Conservation (phyloP, 2,797 vertebrate genomes). For the Lutra lutra region DNA sequence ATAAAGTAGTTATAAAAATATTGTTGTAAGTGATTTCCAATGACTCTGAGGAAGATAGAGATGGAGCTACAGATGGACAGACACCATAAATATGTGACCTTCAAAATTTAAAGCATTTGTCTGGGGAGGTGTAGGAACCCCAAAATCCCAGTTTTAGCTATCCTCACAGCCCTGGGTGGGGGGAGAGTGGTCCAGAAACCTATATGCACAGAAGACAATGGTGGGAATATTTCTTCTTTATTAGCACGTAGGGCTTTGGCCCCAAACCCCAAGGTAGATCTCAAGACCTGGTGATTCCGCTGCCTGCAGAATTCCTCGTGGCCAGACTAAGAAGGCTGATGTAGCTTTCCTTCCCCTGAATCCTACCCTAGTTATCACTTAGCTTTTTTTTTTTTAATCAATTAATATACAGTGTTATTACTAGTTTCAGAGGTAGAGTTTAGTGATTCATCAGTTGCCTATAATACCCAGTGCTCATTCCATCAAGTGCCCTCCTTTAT, state of each 20-base stretch:
- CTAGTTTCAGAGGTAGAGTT: background rate
- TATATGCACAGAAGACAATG: background rate
- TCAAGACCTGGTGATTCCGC: background rate
- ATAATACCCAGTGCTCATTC: background rate
- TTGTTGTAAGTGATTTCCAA: background rate
- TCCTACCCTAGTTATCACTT: background rate
- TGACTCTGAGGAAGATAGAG: background rate
- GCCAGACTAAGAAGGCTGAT: background rate
- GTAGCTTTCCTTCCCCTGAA: background rate
- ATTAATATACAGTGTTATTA: background rate
- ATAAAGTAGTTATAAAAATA: background rate
- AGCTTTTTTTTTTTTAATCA: background rate
- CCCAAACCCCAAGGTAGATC: background rate
- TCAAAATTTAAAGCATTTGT: background rate
- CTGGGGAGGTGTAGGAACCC: background rate
- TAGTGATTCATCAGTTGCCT: background rate
- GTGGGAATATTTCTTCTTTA: background rate
- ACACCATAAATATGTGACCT: background rate
- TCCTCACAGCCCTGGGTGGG: background rate
- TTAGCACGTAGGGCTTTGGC: background rate
- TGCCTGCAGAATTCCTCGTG: background rate
- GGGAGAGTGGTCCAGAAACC: background rate
- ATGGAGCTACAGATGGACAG: background rate
- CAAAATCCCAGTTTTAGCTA: background rate
- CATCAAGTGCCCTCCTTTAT: background rate